Evolutionary conservation across 2,888 invertebrate species (phyloP).

Genomic region (Imbricaverruca yamaguchii): DNA sequence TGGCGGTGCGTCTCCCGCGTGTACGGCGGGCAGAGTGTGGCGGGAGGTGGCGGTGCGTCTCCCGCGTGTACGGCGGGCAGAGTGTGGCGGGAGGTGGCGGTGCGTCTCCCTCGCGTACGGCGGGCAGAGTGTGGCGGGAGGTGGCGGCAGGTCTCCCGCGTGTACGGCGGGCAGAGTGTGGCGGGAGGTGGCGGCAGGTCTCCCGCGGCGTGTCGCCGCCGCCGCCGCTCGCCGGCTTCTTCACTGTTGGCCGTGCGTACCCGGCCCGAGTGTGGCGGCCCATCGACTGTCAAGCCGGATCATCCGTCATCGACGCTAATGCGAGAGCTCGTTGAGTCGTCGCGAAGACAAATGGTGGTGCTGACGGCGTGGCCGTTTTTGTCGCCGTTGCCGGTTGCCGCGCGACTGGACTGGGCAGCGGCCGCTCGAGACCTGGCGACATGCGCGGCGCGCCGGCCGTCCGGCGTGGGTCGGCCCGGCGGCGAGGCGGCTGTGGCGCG

Average conservation of each 20-base stretch:
- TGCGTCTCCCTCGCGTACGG: too few species aligned
- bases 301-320: not conserved
- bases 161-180: not conserved
- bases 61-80: too few species aligned
- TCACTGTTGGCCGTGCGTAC: not conserved
- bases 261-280: not conserved
- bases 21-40: not conserved
- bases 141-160: too few species aligned
- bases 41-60: not conserved
- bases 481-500: not conserved
- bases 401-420: too few species aligned
- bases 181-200: not conserved
- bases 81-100: not conserved
- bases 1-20: not conserved
- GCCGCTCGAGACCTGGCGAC: too few species aligned
- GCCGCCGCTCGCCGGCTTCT: not conserved
- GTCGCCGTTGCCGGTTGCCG: too few species aligned
- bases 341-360: not conserved
- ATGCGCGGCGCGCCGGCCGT: too few species aligned
- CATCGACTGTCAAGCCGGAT: not conserved
- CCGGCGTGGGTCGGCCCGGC: too few species aligned
- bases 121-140: not conserved
- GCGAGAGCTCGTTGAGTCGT: not conserved
- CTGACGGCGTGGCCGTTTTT: not conserved
- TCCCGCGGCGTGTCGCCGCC: not conserved